Evolutionary conservation across 37 sponge, comb jelly and placozoan genomes (phyloP), one percentile per base, ranked within the genome.

Genomic region (Amphimedon queenslandica): DNA sequence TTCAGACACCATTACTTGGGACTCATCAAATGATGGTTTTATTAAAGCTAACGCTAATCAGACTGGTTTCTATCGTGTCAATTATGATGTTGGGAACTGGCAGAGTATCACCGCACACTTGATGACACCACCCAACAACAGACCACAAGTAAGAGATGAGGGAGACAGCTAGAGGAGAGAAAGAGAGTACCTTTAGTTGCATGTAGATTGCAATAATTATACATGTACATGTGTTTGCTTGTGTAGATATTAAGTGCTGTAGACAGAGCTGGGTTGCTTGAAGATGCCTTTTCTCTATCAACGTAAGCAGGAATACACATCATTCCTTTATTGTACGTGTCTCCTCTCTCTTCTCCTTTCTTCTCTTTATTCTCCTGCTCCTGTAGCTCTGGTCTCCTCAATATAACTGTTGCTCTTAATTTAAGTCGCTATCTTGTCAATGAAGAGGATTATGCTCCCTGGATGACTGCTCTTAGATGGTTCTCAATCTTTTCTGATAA

Each of bases 201-300:
- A 47, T 47, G 53, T 8, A 18, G 53, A 47, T 47, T 18, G 13
- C 8, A 47, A 47, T 47, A 13, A 47, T 47, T 18, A 47, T 18
- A n/a, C n/a, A 47, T 47, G 53, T 13, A 18, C 13, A 18, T 47
- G 8, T 1, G 1, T 60, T 2, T 64, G 40, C 6, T 42, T 24
- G 43, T 11, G 4, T 33, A 89, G 90, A 51, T 77, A 1, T 57
- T 93, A 38, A 42, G 67, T 28, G 38, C 83, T 27, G 58, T 16
- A 36, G 89, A 89, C 40, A 57, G 94, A 40, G 86, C 94, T 57
- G 90, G 90, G n/a, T 40, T 93, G 64, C 43, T 93, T 8, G 90
- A 86, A 24, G 94, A 93, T 82, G 90, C 94, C 33, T 89, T 93
- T 82, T 80, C 79, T 20, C 71, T 91, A 24, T 58, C 80, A 3